Conservation (phyloP, 2,888 invertebrate genomes). For the Hecatera dysodea region DNA sequence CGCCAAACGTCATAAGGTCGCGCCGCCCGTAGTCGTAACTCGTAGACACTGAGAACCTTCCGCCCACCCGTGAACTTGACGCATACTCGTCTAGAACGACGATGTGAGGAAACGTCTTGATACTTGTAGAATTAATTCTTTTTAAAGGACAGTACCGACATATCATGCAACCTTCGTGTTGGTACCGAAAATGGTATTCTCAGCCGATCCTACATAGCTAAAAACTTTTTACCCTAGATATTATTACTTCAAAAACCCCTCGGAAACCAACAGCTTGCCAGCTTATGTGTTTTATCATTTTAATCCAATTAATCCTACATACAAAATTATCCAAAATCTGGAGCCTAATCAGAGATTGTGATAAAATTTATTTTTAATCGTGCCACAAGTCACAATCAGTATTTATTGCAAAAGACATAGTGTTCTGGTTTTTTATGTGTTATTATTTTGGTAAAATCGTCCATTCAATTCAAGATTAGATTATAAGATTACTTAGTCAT, state of each 20-base stretch:
- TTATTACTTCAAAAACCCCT: neutral
- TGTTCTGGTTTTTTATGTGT: neutral
- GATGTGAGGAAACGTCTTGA: slow-evolving; percentile 26
- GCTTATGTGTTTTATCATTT: slow-evolving; percentile 4
- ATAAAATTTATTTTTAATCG: slow-evolving; percentile 12
- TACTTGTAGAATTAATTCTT: slow-evolving; percentile 19
- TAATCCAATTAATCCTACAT: slow-evolving; percentile 3
- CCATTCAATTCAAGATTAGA: slow-evolving; percentile 5
- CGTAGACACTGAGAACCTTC: slow-evolving; percentile 58
- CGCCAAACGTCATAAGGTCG: slow-evolving; percentile 17
- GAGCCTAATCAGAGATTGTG: slow-evolving; percentile 6
- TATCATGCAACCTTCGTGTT: too few species aligned
- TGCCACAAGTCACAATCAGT: neutral
- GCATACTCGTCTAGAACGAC: slow-evolving; percentile 38
- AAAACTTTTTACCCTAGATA: neutral
- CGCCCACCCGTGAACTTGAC: slow-evolving; percentile 60
- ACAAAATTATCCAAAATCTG: slow-evolving; percentile 11
- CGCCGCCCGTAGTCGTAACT: neutral
- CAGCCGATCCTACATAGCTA: too few species aligned
- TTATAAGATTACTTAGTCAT: neutral
- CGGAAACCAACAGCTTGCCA: neutral
- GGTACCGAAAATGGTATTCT: too few species aligned
- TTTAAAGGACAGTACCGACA: too few species aligned
- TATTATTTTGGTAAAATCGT: neutral
- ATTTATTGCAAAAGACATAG: slow-evolving; percentile 23